Percentiles rank a stretch among this genome's conserved stretches.
These are phyloP conservation scores for Neosalanx taihuensis DNA, from an alignment of 2,797 vertebrate species.

Conservation along the genomic window DNA sequence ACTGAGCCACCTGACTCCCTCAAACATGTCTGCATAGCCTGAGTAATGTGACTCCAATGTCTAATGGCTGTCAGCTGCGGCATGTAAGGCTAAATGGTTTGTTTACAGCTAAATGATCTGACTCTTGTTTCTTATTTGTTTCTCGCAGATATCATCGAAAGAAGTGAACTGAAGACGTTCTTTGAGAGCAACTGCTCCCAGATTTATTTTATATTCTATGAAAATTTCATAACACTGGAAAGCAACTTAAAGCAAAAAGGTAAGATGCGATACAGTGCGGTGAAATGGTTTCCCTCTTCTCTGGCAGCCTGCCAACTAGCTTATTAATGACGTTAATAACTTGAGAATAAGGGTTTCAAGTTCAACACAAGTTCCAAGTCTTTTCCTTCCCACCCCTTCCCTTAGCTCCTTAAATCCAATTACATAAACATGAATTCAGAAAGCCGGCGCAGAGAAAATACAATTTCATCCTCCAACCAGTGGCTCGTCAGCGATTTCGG, in stretches of 20 bases:
- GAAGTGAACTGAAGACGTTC: conserved; percentile 91
- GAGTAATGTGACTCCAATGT: neutral
- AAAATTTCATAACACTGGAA: conserved; percentile 99
- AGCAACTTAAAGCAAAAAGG: conserved; percentile 99
- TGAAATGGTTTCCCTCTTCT: neutral
- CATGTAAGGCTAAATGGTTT: conserved; percentile 4
- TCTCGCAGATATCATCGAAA: conserved; percentile 88
- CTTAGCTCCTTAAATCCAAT: conserved; percentile 1
- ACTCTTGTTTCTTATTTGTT: conserved; percentile 19
- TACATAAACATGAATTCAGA: conserved; percentile 11
- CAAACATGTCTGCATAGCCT: neutral
- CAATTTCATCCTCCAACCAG: neutral
- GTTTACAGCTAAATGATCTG: neutral
- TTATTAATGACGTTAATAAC: conserved; percentile 1
- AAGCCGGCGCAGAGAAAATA: neutral
- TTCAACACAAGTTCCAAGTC: neutral
- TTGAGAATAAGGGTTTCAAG: neutral
- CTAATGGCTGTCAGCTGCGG: neutral
- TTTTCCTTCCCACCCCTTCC: neutral
- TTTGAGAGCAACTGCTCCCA: conserved; percentile 98
- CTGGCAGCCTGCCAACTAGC: conserved; percentile 7
- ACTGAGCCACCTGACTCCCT: no score
- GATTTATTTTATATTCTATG: conserved; percentile 99
- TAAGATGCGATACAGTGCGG: conserved; percentile 41
- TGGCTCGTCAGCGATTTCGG: neutral